Base-by-base conservation (phyloP, 2,113 vertebrate species). In the Chloebia gouldiae region DNA sequence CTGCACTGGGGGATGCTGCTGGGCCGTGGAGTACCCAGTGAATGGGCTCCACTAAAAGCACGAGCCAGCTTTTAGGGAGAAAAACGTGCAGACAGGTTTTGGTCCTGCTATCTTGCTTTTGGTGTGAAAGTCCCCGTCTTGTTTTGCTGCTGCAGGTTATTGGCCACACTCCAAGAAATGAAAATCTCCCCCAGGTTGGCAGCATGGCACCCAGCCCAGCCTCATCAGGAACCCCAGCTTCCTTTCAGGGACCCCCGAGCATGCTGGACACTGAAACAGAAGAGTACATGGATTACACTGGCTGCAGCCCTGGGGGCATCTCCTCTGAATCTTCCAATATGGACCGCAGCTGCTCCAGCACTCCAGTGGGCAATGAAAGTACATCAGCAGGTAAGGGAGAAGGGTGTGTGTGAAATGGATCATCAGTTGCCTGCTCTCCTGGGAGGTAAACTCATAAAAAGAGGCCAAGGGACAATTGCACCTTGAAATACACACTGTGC, bases 311-410 rank as follows among this genome's bases (percentile, higher is more conserved):
- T 0, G 97, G 99, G 15, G 99, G 99, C 2, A 96, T 99, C 80
- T 99, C 99, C 56, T 99, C 99, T 0, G 99, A 99, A 97, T 99
- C 99, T 10, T 99, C 99, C 91, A 99, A 98, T 91, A 99, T 99
- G 97, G 99, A 99, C 97, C 98, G 99, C 51, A 99, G 99, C 97
- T 99, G 99, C 98, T 99, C 99, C 98, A 99, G 99, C 98, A 99
- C 99, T 70, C 99, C 99, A 1, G 98, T 99, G 91, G 99, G 99
- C 96, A 99, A 98, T 4, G 99, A 99, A 60, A 98, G 99, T 93
- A 99, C 99, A 5, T 98, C 99, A 4, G 98, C 98, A 98, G 99
- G 99, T 99, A 96, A 98, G 97, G 50, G 65, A 51, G 33, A 25
- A 66, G 30, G 63, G 42, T 3, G 27, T 22, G 35, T 86, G 45